phyloP scores from a whole-genome alignment of 1,140 invertebrate species.

The Drosophila biarmipes region DNA sequence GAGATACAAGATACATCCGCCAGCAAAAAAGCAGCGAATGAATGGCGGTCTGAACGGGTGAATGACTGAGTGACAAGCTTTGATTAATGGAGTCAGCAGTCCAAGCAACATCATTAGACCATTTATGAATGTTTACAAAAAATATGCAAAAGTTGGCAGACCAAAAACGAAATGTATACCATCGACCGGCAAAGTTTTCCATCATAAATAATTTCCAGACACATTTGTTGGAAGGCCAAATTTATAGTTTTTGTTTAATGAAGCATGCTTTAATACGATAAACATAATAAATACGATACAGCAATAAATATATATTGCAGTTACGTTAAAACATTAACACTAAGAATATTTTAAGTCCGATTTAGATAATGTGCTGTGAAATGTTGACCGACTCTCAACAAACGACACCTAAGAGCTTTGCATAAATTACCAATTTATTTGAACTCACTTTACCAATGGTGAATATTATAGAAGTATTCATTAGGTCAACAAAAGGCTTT shows the following conservation, averaged over 20 bases:
- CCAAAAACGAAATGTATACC: slow-evolving; percentile 29
- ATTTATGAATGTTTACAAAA: slow-evolving; percentile 43
- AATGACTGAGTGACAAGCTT: slow-evolving; percentile 65
- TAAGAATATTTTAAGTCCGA: neutral
- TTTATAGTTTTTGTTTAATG: neutral
- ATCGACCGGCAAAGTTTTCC: slow-evolving; percentile 18
- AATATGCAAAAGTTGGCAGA: slow-evolving; percentile 43
- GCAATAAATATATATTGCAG: too few species aligned
- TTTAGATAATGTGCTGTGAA: neutral
- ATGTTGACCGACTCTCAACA: slow-evolving; percentile 41
- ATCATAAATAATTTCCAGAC: slow-evolving; percentile 41
- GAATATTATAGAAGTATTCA: slow-evolving; percentile 33
- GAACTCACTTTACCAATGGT: slow-evolving; percentile 10
- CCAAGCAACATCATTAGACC: slow-evolving; percentile 68
- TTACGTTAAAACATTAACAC: too few species aligned
- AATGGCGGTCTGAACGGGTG: slow-evolving; percentile 41
- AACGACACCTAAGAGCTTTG: slow-evolving; percentile 25
- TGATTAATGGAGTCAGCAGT: slow-evolving; percentile 65
- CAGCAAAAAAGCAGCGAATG: slow-evolving; percentile 37
- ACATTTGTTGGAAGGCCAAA: neutral
- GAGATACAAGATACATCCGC: slow-evolving; percentile 59
- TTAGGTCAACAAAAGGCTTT: slow-evolving; percentile 29
- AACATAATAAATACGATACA: neutral
- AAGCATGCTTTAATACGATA: neutral
- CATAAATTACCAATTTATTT: slow-evolving; percentile 28